Conservation (phyloP, 2,113 vertebrate genomes). For the Sporophila hypoxantha region DNA sequence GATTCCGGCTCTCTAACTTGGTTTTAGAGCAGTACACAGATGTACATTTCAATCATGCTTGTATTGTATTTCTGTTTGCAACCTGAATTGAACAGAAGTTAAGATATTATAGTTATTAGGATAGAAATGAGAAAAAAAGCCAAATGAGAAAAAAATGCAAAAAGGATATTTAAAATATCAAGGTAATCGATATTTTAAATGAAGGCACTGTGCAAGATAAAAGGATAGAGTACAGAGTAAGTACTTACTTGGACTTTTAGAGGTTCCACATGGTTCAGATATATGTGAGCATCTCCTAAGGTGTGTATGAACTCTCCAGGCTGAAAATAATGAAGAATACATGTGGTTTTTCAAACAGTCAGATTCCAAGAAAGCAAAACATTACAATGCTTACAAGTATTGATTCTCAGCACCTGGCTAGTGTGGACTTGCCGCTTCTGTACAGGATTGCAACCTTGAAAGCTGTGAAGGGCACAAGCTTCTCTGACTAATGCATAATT, state of each 20-base stretch:
- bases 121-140: background rate
- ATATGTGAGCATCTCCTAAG: constrained; percentile 92
- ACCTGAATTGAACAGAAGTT: background rate
- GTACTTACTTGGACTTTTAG: constrained; percentile 84
- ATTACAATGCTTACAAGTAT: background rate
- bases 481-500: background rate
- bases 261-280: constrained; percentile 88
- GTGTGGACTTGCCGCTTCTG: background rate
- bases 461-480: background rate
- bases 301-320: constrained; percentile 94
- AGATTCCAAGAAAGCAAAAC: background rate
- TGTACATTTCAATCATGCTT: background rate
- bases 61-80: background rate
- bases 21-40: background rate
- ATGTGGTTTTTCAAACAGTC: background rate
- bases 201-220: background rate
- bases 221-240: background rate
- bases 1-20: background rate
- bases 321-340: constrained; percentile 56
- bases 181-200: background rate
- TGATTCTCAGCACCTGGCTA: background rate
- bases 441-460: background rate
- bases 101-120: background rate
- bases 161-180: background rate
- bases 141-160: background rate